These are phyloP conservation scores for Amblyraja radiata DNA, from an alignment of 2,797 vertebrate species.

Conservation along the genomic window DNA sequence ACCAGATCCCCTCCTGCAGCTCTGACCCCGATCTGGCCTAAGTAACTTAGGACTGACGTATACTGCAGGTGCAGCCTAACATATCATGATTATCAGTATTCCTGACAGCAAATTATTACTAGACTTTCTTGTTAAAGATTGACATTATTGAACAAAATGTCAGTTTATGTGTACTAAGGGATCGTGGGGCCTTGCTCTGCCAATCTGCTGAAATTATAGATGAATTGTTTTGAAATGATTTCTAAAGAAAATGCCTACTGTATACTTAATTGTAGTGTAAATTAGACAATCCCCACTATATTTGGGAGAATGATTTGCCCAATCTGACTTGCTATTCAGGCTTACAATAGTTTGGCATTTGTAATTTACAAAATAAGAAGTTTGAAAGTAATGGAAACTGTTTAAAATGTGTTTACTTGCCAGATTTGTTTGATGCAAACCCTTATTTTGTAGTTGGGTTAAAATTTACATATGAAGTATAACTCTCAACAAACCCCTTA, in stretches of 20 bases:
- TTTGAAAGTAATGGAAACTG: background rate
- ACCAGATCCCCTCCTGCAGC: conserved; percentile 45
- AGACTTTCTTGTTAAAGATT: conserved; percentile 30
- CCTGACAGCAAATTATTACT: conserved; percentile 37
- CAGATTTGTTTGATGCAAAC: background rate
- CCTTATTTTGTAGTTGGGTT: background rate
- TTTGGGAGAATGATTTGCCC: background rate
- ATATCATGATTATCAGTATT: conserved; percentile 39
- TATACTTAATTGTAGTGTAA: background rate
- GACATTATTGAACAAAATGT: conserved; percentile 34
- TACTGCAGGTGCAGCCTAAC: conserved; percentile 39
- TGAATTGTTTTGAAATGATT: background rate
- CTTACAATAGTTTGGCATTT: background rate
- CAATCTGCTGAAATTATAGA: conserved; percentile 11
- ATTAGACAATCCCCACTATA: background rate
- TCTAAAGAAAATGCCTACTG: conserved; percentile 6
- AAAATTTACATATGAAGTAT: background rate
- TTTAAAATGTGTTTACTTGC: conserved; percentile 5
- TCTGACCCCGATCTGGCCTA: conserved; percentile 40
- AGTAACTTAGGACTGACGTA: conserved; percentile 39
- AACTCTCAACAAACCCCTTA: background rate
- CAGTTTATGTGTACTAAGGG: background rate
- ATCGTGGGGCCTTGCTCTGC: background rate
- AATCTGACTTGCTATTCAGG: too few relatives aligned
- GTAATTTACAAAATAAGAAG: background rate